Conservation (phyloP, 2,888 invertebrate genomes). For the Catonia carolina region DNA sequence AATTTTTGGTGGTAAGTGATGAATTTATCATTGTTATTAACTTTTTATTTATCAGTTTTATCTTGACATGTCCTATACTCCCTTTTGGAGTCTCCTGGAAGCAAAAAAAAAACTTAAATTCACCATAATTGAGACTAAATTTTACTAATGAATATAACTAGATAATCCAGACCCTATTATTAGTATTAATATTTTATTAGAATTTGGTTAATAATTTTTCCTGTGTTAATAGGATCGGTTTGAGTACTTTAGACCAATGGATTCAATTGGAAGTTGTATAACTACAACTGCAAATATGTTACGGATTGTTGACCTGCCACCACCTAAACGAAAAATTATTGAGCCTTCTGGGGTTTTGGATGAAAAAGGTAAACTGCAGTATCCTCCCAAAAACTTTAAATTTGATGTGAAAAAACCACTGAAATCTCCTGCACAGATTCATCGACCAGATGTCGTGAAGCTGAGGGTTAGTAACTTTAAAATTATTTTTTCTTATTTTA, state of each 20-base stretch:
- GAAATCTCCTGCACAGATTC: constrained; percentile 36
- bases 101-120: no score
- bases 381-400: constrained; percentile 49
- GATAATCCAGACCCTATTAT: no score
- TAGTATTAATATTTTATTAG: no score
- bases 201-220: no score
- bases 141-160: no score
- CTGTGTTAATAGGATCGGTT: constrained; percentile 45
- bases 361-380: constrained; percentile 49
- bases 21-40: no score
- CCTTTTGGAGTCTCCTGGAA: no score
- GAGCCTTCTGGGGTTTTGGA: constrained; percentile 41
- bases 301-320: constrained; percentile 23
- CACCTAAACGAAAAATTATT: constrained; percentile 28
- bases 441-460: constrained; percentile 43
- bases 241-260: constrained; percentile 55
- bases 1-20: no score
- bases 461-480: constrained; percentile 26
- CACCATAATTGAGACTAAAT: no score
- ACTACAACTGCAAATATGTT: constrained; percentile 49
- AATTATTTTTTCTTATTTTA: not conserved
- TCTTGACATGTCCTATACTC: no score
- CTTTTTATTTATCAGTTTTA: no score
- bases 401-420: constrained; percentile 39
- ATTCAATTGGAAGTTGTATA: constrained; percentile 60